Base-by-base conservation (phyloP, 2,888 invertebrate genomes). In the Drosophila buzzatii region DNA sequence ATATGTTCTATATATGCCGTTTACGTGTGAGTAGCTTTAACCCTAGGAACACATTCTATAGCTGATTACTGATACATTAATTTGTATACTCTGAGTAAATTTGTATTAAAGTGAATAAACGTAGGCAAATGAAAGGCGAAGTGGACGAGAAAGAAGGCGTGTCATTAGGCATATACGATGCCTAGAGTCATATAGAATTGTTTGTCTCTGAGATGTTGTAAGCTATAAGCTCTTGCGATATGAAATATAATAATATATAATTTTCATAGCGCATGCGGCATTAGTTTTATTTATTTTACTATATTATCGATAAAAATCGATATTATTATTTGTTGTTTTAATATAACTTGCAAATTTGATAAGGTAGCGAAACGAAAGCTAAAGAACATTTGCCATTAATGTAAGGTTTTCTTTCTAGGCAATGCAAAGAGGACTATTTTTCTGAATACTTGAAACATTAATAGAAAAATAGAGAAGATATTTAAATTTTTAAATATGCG, bases 1-100 rank as follows among this genome's bases (percentile, higher is more conserved):
- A 33, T 18, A 52, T 53, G 23, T 53, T 53, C 53, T 53, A 53
- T 23, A 23, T 37, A 20, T 37, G 52, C 12, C 20, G 49, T 23
- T 49, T 27, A 42, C 23, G 18, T 16, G 35, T 52, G 52, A 35
- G 18, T 12, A 10, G 20, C 49, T 31, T 49, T 49, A 10, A 31
- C 10, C 20, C 51, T 16, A 47, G 23, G 4, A 6, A 27, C 14
- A 20, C 44, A 14, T n/a, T 44, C 20, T 49, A 18, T 9, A 27
- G 49, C 31, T 27, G 49, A n/a, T 35, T 12, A 37, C 37, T 23
- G 23, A 20, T 58, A 16, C 20, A 31, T 4, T 57, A 20, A 12
- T 12, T 14, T 14, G 42, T 35, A 16, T 62, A 20, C 18, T 18
- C 14, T 9, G 14, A 0, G 9, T 9, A 42, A 51, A 51, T 16